Conservation (phyloP, 1,140 invertebrate species). For the Rhopalosiphum maidis region DNA sequence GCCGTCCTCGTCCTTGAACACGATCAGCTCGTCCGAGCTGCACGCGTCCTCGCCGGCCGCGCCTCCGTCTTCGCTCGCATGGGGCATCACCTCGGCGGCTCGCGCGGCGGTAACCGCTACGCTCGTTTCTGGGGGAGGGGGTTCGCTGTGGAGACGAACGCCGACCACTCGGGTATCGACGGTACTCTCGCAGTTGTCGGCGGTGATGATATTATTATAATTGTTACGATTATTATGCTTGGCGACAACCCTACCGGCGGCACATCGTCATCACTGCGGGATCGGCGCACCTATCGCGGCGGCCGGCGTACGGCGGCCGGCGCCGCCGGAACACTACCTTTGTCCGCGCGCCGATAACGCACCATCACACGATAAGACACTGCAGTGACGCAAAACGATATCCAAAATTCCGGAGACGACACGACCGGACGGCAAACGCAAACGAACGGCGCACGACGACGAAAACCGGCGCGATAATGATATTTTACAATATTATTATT, state of each 20-base stretch:
- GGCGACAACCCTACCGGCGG: neutral
- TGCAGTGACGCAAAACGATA: neutral
- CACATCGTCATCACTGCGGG: neutral
- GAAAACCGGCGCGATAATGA: neutral
- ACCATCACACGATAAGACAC: slow-evolving; percentile 33
- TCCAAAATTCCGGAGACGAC: neutral
- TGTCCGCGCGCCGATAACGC: slow-evolving; percentile 37
- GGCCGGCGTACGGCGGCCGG: slow-evolving; percentile 50
- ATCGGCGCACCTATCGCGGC: slow-evolving; percentile 43
- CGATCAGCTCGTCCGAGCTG: slow-evolving; percentile 56
- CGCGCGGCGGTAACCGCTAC: slow-evolving; percentile 19
- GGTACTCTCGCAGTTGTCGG: neutral
- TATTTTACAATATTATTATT: neutral
- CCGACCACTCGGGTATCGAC: neutral
- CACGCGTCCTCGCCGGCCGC: slow-evolving; percentile 56
- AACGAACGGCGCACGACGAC: neutral
- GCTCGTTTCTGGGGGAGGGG: neutral
- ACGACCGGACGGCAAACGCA: neutral
- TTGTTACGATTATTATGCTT: neutral
- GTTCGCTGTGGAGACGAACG: neutral
- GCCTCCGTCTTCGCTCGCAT: slow-evolving; percentile 54
- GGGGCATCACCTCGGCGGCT: slow-evolving; percentile 45
- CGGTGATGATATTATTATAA: neutral
- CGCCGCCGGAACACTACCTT: slow-evolving; percentile 49
- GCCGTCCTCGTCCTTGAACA: slow-evolving; percentile 56